These are phyloP conservation scores for Cephus rjabovi DNA, from an alignment of 2,888 invertebrate species.

Conservation along the genomic window DNA sequence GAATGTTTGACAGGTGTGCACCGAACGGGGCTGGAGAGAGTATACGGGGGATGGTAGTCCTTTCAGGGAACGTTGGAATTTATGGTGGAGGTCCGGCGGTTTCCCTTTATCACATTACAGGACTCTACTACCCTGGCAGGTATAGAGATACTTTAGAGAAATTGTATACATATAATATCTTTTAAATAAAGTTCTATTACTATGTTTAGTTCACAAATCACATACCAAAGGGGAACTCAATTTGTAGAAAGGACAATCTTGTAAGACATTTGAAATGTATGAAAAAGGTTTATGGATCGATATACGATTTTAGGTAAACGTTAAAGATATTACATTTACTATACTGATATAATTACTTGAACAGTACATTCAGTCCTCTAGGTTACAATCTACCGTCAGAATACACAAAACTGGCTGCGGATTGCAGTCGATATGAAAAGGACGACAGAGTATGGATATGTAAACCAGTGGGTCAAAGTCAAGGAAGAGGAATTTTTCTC, in stretches of 20 bases:
- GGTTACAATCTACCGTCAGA: constrained; percentile 87
- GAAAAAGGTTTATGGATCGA: constrained; percentile 83
- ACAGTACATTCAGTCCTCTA: constrained; percentile 72
- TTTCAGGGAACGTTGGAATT: constrained; percentile 79
- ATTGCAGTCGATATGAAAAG: constrained; percentile 73
- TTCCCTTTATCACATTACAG: constrained; percentile 77
- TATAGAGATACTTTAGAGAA: constrained; percentile 41
- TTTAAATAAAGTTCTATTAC: neutral
- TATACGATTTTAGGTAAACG: constrained; percentile 84
- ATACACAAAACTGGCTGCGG: constrained; percentile 85
- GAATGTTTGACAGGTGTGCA: constrained; percentile 72
- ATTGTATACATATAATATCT: neutral
- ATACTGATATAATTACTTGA: constrained; percentile 1
- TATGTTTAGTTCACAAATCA: constrained; percentile 79
- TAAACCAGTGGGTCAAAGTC: constrained; percentile 88
- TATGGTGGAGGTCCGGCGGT: constrained; percentile 87
- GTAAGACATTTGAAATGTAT: constrained; percentile 83
- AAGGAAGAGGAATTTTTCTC: constrained; percentile 85
- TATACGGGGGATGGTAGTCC: constrained; percentile 72
- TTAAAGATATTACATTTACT: constrained; percentile 2
- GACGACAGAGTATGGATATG: constrained; percentile 81
- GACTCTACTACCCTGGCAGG: constrained; percentile 79
- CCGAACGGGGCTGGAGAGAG: constrained; percentile 85
- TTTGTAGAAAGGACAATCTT: constrained; percentile 85
- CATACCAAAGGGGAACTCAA: constrained; percentile 85